Evolutionary conservation across 2,888 invertebrate genomes (phyloP), one percentile per base, ranked within the genome.

Genomic region (Melanostoma scalare): DNA sequence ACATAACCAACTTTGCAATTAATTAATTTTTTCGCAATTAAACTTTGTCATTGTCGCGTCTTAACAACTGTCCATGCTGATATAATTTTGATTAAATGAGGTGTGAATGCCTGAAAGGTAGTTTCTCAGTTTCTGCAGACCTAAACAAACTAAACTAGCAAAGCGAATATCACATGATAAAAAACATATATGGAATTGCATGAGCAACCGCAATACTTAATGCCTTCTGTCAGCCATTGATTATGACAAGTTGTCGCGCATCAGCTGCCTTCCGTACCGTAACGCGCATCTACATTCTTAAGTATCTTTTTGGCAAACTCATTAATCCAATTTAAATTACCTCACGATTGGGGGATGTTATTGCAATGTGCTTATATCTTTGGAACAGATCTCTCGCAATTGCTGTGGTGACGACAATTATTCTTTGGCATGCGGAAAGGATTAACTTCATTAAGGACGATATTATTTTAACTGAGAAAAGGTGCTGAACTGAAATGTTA

Each of bases 321-420:
- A 84, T 84, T 84, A 84, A 79, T 79, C 84, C 84, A 84, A 67
- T 84, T 84, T 84, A 79, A 84, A 84, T 79, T 71, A 79, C 58
- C 84, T 67, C 40, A 56, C 52, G 20, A 58, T 74, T 67, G 74
- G 79, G 82, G 82, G 78, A 82, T 82, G 81, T 61, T 75, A 30
- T 61, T 38, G 52, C 33, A 73, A 56, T 50, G 40, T 20, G 44
- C 46, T 72, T 6, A 20, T 82, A 82, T 82, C 82, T 69, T 69
- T 69, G 73, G 40, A 73, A 69, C 73, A 82, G 73, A 82, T 82
- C 82, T 82, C 44, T 55, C 33, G 20, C 8, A 36, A 8, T 20
- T 60, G 10, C 0, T 40, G 31, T 40, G 67, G 40, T 60, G 73
- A 55, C 56, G 46, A 65, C 38, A 58, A 56, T 38, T 61, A 53